Evolutionary conservation across 2,888 invertebrate species (phyloP).

Genomic region (Neuroscelio doddi): DNA sequence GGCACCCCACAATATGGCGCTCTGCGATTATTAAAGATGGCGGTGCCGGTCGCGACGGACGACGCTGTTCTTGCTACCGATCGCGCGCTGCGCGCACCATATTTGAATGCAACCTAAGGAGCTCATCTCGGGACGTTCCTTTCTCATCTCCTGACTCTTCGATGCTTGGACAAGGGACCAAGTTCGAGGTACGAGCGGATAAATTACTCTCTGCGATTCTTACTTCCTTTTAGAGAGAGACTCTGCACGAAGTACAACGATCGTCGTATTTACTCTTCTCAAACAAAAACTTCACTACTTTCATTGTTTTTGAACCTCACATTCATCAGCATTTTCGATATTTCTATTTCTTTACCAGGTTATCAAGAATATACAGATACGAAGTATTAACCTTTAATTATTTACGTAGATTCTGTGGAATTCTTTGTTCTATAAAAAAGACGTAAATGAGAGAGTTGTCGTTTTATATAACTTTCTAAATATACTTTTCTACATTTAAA

Average conservation of each 20-base stretch:
- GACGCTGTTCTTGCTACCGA: slow-evolving; percentile 46
- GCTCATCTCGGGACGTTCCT: slow-evolving; percentile 38
- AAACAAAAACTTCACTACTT: neutral
- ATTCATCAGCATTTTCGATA: too few relatives aligned
- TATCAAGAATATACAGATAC: too few relatives aligned
- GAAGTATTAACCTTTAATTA: too few relatives aligned
- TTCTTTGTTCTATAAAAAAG: too few relatives aligned
- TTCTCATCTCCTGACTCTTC: slow-evolving; percentile 35
- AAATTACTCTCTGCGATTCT: slow-evolving; percentile 44
- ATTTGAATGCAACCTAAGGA: slow-evolving; percentile 57
- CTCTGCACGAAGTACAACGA: slow-evolving; percentile 29
- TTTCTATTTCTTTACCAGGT: too few relatives aligned
- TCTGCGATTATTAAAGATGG: slow-evolving; percentile 68
- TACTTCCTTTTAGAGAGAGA: slow-evolving; percentile 42
- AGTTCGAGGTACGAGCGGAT: slow-evolving; percentile 42
- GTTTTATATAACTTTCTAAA: too few relatives aligned
- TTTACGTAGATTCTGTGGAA: too few relatives aligned
- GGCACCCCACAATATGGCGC: slow-evolving; percentile 61
- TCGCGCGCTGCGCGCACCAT: slow-evolving; percentile 49
- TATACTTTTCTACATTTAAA: too few relatives aligned
- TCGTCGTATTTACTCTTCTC: slow-evolving; percentile 32
- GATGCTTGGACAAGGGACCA: slow-evolving; percentile 25
- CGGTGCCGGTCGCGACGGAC: slow-evolving; percentile 44
- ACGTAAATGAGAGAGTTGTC: too few relatives aligned
- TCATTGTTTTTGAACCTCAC: neutral